phyloP scores from a whole-genome alignment of 2,797 vertebrate species.

The Acrossocheilus fasciatus region DNA sequence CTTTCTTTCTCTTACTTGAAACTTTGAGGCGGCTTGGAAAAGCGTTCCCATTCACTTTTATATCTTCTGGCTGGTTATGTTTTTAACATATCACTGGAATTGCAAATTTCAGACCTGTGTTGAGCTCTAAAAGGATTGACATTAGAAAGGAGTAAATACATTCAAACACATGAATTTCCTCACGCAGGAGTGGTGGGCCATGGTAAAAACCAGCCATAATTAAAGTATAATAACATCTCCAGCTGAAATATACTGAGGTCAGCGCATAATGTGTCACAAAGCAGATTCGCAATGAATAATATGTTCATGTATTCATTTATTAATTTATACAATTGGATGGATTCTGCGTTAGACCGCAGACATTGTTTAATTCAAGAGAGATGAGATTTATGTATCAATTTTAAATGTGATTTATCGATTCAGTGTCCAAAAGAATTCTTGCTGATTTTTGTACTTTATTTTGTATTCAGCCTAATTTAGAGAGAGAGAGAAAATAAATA shows the following conservation, averaged over 20 bases:
- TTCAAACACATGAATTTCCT: slow-evolving; percentile 58
- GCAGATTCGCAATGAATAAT: slow-evolving; percentile 76
- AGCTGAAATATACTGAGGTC: slow-evolving; percentile 62
- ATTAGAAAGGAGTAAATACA: slow-evolving; percentile 77
- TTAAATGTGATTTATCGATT: not conserved
- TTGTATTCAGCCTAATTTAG: not conserved
- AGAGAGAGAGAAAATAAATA: not conserved
- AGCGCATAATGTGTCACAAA: slow-evolving; percentile 78
- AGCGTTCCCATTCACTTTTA: slow-evolving; percentile 34
- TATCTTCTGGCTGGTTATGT: slow-evolving; percentile 42
- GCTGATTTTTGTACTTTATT: not conserved
- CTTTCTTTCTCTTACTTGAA: slow-evolving; percentile 33
- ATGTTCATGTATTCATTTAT: slow-evolving; percentile 79
- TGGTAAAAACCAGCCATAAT: slow-evolving; percentile 78
- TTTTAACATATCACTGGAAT: slow-evolving; percentile 75
- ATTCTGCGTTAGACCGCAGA: slow-evolving; percentile 31
- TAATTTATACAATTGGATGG: slow-evolving; percentile 73
- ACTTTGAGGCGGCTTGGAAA: slow-evolving; percentile 36
- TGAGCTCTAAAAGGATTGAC: slow-evolving; percentile 77
- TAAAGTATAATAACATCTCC: slow-evolving; percentile 79
- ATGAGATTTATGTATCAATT: not conserved
- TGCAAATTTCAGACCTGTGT: slow-evolving; percentile 74
- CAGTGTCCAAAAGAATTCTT: not conserved
- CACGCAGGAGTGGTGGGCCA: slow-evolving; percentile 70
- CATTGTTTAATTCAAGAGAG: slow-evolving; percentile 38